These are phyloP conservation scores for Boloria euphrosyne DNA, from an alignment of 2,888 invertebrate genomes.

Conservation along the genomic window DNA sequence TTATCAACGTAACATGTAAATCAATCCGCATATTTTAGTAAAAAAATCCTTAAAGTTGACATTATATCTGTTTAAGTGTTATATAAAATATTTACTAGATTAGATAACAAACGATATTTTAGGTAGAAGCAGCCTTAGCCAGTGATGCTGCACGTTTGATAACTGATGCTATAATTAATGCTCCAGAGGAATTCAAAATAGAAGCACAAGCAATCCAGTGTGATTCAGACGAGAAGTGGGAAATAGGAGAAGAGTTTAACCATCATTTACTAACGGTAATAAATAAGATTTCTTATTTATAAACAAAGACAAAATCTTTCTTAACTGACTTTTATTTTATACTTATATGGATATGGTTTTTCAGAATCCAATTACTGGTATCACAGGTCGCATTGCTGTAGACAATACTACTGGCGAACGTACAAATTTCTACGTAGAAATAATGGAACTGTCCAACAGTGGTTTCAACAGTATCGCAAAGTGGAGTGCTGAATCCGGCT, in stretches of 20 bases:
- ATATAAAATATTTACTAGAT: background rate
- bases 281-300: background rate
- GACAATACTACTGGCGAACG: conserved; percentile 52
- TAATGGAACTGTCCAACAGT: conserved; percentile 84
- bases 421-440: conserved; percentile 83
- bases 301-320: background rate
- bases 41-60: too few relatives aligned
- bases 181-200: conserved; percentile 54
- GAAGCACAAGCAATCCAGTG: conserved; percentile 61
- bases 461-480: conserved; percentile 80
- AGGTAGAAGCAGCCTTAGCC: conserved; percentile 34
- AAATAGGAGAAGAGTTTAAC: conserved; percentile 45
- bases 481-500: conserved; percentile 69
- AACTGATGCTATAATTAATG: conserved; percentile 29
- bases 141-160: conserved; percentile 33
- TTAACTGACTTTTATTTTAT: background rate
- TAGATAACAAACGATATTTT: background rate
- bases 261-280: conserved; percentile 30
- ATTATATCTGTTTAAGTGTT: too few relatives aligned
- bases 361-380: conserved; percentile 33
- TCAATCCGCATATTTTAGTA: too few relatives aligned
- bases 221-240: conserved; percentile 61
- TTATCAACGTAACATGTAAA: too few relatives aligned
- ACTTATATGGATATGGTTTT: background rate
- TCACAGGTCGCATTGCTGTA: conserved; percentile 26